These are phyloP conservation scores for Epinotia demarniana DNA, from an alignment of 2,888 invertebrate species.

Conservation along the genomic window DNA sequence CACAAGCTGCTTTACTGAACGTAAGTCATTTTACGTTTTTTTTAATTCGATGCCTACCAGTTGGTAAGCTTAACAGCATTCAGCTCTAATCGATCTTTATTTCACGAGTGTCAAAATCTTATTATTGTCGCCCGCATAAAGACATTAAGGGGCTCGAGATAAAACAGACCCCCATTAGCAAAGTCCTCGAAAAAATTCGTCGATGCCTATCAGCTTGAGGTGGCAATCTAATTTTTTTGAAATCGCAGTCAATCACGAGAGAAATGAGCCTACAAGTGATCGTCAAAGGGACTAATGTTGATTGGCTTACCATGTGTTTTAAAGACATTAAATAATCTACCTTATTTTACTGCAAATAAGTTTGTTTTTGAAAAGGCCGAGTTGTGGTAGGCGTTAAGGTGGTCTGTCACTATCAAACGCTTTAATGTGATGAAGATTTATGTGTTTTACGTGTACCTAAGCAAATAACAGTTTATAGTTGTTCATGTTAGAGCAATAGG, in stretches of 20 bases:
- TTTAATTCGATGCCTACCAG: not conserved
- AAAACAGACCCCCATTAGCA: conserved; percentile 83
- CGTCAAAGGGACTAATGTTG: conserved; percentile 78
- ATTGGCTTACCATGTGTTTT: conserved; percentile 67
- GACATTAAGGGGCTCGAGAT: conserved; percentile 80
- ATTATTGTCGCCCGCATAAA: conserved; percentile 82
- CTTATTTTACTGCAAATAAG: conserved; percentile 51
- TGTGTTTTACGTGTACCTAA: conserved; percentile 52
- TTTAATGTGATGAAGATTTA: conserved; percentile 74
- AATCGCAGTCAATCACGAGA: conserved; percentile 77
- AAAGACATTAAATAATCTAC: conserved; percentile 48
- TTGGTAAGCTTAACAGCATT: conserved; percentile 32
- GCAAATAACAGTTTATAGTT: conserved; percentile 1
- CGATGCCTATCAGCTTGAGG: conserved; percentile 79
- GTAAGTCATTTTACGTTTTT: not conserved
- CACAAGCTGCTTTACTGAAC: not conserved
- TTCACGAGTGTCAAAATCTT: conserved; percentile 82
- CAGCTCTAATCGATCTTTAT: conserved; percentile 57
- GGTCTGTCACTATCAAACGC: conserved; percentile 62
- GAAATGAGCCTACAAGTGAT: conserved; percentile 78
- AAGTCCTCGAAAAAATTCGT: conserved; percentile 70
- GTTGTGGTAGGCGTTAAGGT: conserved; percentile 54
- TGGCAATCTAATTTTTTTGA: conserved; percentile 80
- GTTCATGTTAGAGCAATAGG: not conserved
- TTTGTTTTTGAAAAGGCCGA: conserved; percentile 47